phyloP scores from a whole-genome alignment of 2,888 invertebrate genomes.

The Heteromyza rotundicornis region DNA sequence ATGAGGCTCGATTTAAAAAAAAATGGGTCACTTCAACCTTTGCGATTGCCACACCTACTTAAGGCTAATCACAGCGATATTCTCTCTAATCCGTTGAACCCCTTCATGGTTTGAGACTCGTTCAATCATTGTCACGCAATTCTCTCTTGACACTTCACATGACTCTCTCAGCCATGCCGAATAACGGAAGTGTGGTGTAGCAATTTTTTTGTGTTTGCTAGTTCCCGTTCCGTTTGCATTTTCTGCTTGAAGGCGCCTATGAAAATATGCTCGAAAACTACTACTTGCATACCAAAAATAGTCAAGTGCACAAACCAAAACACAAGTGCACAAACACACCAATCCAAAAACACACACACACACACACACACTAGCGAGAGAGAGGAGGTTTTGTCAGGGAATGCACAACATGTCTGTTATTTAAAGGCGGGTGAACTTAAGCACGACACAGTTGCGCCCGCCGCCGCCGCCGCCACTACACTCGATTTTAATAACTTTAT shows the following conservation, averaged over 20 bases:
- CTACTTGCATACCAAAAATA: background rate
- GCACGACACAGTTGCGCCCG: background rate
- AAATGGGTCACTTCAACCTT: no score
- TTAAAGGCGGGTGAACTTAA: background rate
- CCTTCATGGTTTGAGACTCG: no score
- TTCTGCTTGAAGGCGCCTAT: constrained; percentile 5
- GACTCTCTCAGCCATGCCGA: background rate
- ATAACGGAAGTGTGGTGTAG: background rate
- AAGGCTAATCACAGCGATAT: no score
- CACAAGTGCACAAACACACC: no score
- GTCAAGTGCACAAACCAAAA: no score
- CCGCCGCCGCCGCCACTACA: background rate
- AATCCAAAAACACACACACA: no score
- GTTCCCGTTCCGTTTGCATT: background rate
- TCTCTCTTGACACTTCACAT: background rate
- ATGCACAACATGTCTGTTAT: background rate
- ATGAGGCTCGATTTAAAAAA: no score
- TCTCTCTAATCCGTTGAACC: no score
- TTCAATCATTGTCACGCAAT: no score
- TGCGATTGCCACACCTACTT: no score
- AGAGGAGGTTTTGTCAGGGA: background rate
- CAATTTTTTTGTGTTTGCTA: background rate
- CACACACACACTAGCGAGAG: no score
- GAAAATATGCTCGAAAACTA: background rate
- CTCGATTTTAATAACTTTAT: constrained; percentile 3